Conservation (phyloP, 35 echinoderm and acorn worm genomes). For the Stichopus chloronotus region DNA sequence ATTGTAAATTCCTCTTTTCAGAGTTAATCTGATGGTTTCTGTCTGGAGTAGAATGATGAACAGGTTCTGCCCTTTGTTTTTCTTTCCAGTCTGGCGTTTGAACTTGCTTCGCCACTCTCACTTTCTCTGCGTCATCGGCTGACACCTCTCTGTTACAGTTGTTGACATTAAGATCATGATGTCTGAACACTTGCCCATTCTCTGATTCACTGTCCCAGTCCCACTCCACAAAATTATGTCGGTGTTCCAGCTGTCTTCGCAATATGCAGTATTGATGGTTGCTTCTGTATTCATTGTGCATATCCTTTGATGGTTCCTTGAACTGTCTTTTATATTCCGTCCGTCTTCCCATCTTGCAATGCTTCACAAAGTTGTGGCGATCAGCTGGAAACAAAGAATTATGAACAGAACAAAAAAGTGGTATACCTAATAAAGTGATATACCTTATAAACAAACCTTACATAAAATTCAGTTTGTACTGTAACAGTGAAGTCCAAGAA, state of each 20-base stretch:
- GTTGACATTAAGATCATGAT: not conserved
- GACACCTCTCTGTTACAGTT: conserved; percentile 39
- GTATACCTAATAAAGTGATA: not conserved
- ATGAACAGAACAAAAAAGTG: not conserved
- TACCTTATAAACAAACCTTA: not conserved
- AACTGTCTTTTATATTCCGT: conserved; percentile 58
- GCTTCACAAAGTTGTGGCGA: not conserved
- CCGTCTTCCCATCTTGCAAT: conserved; percentile 19
- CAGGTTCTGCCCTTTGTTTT: not conserved
- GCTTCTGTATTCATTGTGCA: conserved; percentile 58
- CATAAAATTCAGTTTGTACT: not conserved
- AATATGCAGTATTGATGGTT: conserved; percentile 65
- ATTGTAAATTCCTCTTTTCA: not conserved
- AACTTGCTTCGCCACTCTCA: conserved; percentile 19
- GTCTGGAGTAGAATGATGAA: not conserved
- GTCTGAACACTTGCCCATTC: conserved; percentile 23
- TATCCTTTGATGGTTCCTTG: conserved; percentile 17
- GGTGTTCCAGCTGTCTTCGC: conserved; percentile 73
- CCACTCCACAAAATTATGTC: conserved; percentile 81
- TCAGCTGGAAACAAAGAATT: not conserved
- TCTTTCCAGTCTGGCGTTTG: conserved; percentile 59
- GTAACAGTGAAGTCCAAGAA: no score
- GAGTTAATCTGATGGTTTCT: not conserved
- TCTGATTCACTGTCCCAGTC: conserved; percentile 82
- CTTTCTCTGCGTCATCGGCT: not conserved